Evolutionary conservation across 2,113 vertebrate species (phyloP), one percentile per base, ranked within the genome.

Genomic region (Emydura subglobosa): DNA sequence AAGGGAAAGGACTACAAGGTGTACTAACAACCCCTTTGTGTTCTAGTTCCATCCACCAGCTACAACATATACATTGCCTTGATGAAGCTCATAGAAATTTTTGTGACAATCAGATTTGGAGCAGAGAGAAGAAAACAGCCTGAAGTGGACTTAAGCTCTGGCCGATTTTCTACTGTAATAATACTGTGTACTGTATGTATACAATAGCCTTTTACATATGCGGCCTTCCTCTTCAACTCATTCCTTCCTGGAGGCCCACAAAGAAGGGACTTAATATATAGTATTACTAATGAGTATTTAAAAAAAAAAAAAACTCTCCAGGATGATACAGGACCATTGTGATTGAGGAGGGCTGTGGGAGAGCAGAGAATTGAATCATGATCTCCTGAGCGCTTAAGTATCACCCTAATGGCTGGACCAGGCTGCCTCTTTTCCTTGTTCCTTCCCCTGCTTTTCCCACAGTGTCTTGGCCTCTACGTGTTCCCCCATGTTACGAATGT

Each of bases 81-180:
- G 13, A 82, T 53, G 68, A 78, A 86, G 61, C 44, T 89, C 53
- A 34, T 80, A 24, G 84, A 78, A 82, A 92, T 86, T 44, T 82
- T 29, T 0, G 0, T 47, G 61, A 80, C 80, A n/a, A 72, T 82
- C 68, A 51, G 31, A 24, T 21, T 10, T 9, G 1, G 3, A 39
- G 85, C 85, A 91, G 79, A 84, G 82, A 94, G 44, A 22, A 96
- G 29, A 50, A 97, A 86, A 93, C 2, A 82, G 29, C 80, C 82
- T 47, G 34, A 61, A 94, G 89, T 7, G 72, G n/a, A 39, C 76
- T 50, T 78, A 0, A 0, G 4, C 31, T 90, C 85, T 39, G 31
- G 27, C 11, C 72, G 87, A 22, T 6, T 19, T 90, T 57, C 84
- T 61, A 76, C 0, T 0, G 7, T 29, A 72, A 31, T 25, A 89